These are phyloP conservation scores for Sesamia inferens DNA, from an alignment of 2,888 invertebrate species.

Conservation along the genomic window DNA sequence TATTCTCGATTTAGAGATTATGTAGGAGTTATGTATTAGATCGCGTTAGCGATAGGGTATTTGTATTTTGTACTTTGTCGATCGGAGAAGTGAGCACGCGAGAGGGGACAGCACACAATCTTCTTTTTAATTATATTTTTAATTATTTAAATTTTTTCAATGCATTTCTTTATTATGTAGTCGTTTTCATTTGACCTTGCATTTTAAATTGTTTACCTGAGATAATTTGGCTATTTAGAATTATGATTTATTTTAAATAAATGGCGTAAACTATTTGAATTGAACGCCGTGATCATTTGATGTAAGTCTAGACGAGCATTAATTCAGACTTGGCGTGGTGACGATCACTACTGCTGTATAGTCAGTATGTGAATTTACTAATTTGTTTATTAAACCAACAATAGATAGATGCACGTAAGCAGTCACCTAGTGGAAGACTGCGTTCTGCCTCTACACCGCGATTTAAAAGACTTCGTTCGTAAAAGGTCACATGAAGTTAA, in stretches of 20 bases:
- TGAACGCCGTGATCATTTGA: background rate
- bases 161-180: constrained; percentile 25
- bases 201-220: constrained; percentile 10
- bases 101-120: constrained; percentile 12
- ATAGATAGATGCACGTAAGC: background rate
- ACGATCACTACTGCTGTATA: background rate
- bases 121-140: constrained; percentile 31
- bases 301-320: background rate
- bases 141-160: constrained; percentile 10
- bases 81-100: background rate
- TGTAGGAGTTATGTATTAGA: constrained; percentile 30
- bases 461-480: constrained; percentile 5
- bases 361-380: background rate
- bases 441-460: background rate
- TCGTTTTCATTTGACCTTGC: constrained; percentile 1
- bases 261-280: background rate
- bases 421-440: background rate
- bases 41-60: constrained; percentile 24
- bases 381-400: constrained; percentile 14
- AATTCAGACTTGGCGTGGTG: background rate
- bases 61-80: constrained; percentile 14
- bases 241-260: constrained; percentile 1
- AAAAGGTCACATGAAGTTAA: constrained; percentile 4
- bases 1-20: constrained; percentile 64
- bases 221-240: constrained; percentile 8